Evolutionary conservation across 2,888 invertebrate genomes (phyloP).

Genomic region (Craniophora ligustri): DNA sequence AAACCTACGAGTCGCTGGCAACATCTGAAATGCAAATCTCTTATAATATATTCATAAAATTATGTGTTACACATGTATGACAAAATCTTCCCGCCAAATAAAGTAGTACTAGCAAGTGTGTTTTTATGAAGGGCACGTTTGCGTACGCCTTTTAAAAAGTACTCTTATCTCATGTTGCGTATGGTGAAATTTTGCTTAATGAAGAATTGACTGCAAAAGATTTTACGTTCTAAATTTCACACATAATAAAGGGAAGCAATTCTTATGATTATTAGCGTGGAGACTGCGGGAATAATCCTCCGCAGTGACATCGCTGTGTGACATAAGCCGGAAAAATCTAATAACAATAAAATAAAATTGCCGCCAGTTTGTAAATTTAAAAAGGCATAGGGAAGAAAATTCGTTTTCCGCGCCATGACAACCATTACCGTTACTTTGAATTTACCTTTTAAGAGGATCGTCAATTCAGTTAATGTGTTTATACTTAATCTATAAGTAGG

Average conservation of each 20-base stretch:
- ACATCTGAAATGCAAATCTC: constrained; percentile 73
- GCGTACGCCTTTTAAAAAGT: constrained; percentile 59
- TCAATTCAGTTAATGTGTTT: constrained; percentile 72
- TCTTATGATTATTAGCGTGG: constrained; percentile 88
- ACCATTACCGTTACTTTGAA: constrained; percentile 86
- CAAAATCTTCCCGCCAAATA: constrained; percentile 76
- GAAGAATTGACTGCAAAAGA: constrained; percentile 61
- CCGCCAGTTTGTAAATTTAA: constrained; percentile 87
- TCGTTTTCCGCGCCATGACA: constrained; percentile 84
- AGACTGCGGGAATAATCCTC: constrained; percentile 87
- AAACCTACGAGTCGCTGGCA: constrained; percentile 51
- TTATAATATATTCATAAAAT: constrained; percentile 83
- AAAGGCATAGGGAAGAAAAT: constrained; percentile 85
- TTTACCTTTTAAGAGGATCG: constrained; percentile 76
- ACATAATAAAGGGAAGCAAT: constrained; percentile 88
- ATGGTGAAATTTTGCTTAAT: constrained; percentile 58
- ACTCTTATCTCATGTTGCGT: constrained; percentile 61
- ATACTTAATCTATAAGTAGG: constrained; percentile 55
- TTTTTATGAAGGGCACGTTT: constrained; percentile 70
- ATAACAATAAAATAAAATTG: constrained; percentile 89
- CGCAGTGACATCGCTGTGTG: constrained; percentile 83
- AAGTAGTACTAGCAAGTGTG: constrained; percentile 71
- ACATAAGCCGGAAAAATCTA: constrained; percentile 88
- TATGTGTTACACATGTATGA: constrained; percentile 77
- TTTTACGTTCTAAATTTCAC: constrained; percentile 86